Conservation (phyloP, 2,888 invertebrate species). For the Melolontha melolontha region DNA sequence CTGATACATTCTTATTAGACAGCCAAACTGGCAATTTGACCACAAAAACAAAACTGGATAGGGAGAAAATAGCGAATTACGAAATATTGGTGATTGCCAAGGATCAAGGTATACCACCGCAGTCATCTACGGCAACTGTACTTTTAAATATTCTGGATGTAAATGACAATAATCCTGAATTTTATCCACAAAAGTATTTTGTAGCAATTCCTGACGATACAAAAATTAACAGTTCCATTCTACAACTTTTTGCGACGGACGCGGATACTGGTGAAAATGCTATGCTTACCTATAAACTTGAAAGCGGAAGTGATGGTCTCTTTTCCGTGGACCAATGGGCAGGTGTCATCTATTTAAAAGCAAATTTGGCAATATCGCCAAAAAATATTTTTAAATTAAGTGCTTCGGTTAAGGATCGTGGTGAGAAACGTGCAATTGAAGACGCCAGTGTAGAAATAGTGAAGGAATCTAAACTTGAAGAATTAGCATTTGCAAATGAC, state of each 20-base stretch:
- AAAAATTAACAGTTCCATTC: conserved; percentile 73
- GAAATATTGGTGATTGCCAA: conserved; percentile 87
- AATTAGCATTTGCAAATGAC: conserved; percentile 80
- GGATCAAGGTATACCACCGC: conserved; percentile 91
- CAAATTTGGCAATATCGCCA: conserved; percentile 72
- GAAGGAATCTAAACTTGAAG: conserved; percentile 77
- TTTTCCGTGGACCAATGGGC: conserved; percentile 84
- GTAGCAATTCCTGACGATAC: conserved; percentile 79
- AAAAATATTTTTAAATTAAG: conserved; percentile 79
- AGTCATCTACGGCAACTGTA: conserved; percentile 91
- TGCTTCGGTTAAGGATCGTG: conserved; percentile 85
- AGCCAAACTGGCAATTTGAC: conserved; percentile 87
- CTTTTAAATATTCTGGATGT: conserved; percentile 84
- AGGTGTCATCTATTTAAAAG: conserved; percentile 79
- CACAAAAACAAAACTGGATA: conserved; percentile 81
- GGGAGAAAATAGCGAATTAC: conserved; percentile 83
- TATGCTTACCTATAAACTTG: conserved; percentile 80
- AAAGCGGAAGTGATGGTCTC: conserved; percentile 82
- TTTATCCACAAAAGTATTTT: conserved; percentile 91
- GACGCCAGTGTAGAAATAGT: conserved; percentile 87
- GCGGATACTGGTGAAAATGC: conserved; percentile 91
- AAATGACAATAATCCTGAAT: conserved; percentile 92
- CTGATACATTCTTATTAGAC: conserved; percentile 87
- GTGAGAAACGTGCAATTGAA: conserved; percentile 77
- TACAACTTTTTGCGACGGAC: conserved; percentile 86